Evolutionary conservation across 2,888 invertebrate species (phyloP).

Genomic region (Synergus laeviventris): DNA sequence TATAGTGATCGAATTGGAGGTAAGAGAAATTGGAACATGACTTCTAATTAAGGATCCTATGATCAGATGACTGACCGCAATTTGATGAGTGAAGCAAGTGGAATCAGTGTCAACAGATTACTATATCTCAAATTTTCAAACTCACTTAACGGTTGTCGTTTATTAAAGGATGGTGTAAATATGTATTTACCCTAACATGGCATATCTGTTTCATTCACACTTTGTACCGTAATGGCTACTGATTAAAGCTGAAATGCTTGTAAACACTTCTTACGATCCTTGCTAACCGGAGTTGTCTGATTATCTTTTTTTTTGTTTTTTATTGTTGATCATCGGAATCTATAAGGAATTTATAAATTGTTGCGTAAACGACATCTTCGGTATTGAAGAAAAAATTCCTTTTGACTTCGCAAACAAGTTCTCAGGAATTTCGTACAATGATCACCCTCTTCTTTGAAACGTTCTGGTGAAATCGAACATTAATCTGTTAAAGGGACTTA

Average conservation of each 20-base stretch:
- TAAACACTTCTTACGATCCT: not conserved
- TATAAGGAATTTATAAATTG: not conserved
- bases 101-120: not conserved
- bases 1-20: conserved; percentile 3
- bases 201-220: not conserved
- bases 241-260: not conserved
- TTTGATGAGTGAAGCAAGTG: not conserved
- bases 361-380: not conserved
- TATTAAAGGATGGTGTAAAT: not conserved
- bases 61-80: not conserved
- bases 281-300: not conserved
- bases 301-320: not conserved
- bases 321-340: not conserved
- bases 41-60: not conserved
- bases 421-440: conserved; percentile 18
- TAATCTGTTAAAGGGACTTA: conserved; percentile 62
- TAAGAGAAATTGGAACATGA: not conserved
- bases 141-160: not conserved
- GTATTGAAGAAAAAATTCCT: not conserved
- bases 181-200: not conserved
- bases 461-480: conserved; percentile 46
- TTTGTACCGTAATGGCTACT: not conserved
- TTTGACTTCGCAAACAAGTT: conserved; percentile 1
- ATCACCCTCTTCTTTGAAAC: conserved; percentile 24
- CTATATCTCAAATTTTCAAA: not conserved